A percentile compares a stretch with the other conserved stretches of the same genome.
Conservation (phyloP, 1,140 invertebrate species). For the Drosophila sp. region DNA sequence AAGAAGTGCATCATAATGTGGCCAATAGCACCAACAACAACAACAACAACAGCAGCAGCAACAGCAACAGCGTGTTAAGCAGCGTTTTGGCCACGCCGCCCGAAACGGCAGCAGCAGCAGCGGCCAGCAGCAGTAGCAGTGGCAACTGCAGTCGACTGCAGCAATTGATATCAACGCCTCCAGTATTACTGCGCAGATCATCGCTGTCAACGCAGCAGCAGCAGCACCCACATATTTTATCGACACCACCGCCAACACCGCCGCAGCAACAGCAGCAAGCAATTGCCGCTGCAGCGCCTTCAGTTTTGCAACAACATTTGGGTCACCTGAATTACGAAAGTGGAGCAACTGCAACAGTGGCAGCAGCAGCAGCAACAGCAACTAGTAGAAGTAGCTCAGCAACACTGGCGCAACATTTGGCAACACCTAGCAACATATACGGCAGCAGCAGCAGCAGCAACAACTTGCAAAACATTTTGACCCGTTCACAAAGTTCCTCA, state of each 20-base stretch:
- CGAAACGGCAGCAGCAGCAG: conserved; percentile 35
- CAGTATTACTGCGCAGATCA: conserved; percentile 78
- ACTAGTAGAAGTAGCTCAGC: conserved; percentile 65
- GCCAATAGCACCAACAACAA: conserved; percentile 12
- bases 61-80: conserved; percentile 26
- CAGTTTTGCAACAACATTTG: conserved; percentile 83
- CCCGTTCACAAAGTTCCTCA: conserved; percentile 73
- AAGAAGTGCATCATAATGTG: conserved; percentile 58
- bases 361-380: conserved; percentile 71
- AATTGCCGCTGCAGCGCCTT: conserved; percentile 51
- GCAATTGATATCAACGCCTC: conserved; percentile 82
- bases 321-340: conserved; percentile 83
- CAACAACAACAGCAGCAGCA: conserved; percentile 23
- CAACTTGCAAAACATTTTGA: conserved; percentile 80
- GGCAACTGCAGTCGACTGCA: conserved; percentile 78
- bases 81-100: conserved; percentile 25
- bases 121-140: conserved; percentile 55
- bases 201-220: conserved; percentile 57
- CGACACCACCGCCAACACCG: conserved; percentile 60
- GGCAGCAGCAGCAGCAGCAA: conserved; percentile 51
- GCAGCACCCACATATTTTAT: conserved; percentile 46
- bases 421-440: conserved; percentile 77
- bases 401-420: conserved; percentile 80
- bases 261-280: conserved; percentile 44
- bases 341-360: conserved; percentile 75